These are phyloP conservation scores for Tapirus indicus DNA, from an alignment of 2,797 vertebrate genomes.

Conservation along the genomic window DNA sequence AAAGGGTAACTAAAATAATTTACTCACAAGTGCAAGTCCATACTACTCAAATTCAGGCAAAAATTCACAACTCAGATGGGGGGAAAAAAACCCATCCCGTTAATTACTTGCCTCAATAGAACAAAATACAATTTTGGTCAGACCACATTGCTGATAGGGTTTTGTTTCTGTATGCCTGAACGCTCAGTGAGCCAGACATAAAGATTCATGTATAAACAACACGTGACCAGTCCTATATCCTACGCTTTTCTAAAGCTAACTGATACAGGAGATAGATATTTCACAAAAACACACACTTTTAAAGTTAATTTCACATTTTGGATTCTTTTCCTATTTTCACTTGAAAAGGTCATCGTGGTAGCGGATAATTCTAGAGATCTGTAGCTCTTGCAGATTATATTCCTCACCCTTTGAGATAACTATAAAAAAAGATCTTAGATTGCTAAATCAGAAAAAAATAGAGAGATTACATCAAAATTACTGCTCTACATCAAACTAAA, in stretches of 20 bases:
- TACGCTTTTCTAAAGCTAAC: neutral
- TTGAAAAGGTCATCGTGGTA: neutral
- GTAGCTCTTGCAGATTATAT: accelerated
- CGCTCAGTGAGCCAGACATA: neutral
- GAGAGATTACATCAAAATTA: neutral
- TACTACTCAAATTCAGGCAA: neutral
- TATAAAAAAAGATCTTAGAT: neutral
- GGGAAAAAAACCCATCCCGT: neutral
- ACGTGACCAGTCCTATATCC: constrained; percentile 54
- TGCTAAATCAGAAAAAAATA: neutral
- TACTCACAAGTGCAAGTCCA: neutral
- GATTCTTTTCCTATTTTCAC: neutral
- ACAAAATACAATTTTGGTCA: neutral
- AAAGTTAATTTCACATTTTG: neutral
- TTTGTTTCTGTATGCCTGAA: neutral
- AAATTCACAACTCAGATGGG: neutral
- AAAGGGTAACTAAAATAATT: neutral
- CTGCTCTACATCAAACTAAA: neutral
- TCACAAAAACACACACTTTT: neutral
- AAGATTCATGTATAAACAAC: constrained; percentile 64
- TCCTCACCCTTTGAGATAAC: neutral
- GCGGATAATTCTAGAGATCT: neutral
- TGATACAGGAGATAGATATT: neutral
- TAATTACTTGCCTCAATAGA: neutral
- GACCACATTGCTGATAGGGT: neutral